Evolutionary conservation across 2,113 vertebrate genomes (phyloP), one percentile per base, ranked within the genome.

Genomic region (Reinhardtius hippoglossoides): DNA sequence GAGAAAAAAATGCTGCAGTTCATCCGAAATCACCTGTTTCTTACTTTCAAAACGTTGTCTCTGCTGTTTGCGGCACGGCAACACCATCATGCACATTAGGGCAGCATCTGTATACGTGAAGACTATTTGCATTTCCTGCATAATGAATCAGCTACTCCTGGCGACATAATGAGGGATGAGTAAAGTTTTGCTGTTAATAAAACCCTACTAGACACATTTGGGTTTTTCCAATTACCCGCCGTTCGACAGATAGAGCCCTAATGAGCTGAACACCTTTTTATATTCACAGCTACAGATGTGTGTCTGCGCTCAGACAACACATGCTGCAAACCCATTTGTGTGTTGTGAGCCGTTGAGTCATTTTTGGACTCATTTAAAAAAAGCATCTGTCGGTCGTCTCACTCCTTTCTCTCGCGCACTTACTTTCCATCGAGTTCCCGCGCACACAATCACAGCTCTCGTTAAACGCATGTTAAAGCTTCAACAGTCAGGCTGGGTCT

Each of bases 401-500:
- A 16, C 62, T 67, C 16, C 4, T n/a, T n/a, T n/a, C n/a, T n/a
- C n/a, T n/a, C n/a, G n/a, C n/a, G n/a, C n/a, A n/a, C n/a, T 15
- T 18, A 42, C 21, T 52, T 9, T 20, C 7, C 50, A 13, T 13
- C 10, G 21, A 56, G 54, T 10, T 56, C 54, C n/a, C 54, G 23
- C n/a, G 24, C 54, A 23, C 21, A 54, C 50, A 54, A 72, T 74
- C n/a, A 74, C 54, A 74, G 18, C 37, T 40, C 77, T 72, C 84
- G 75, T 89, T 86, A 79, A 82, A 73, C 61, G 72, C 69, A 74
- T 40, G 40, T 74, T 69, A 67, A 9, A 61, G 71, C 54, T 26
- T 76, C 44, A 68, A 59, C 7, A 46, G 71, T 52, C 57, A 40
- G 58, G 31, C 56, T 54, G 37, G 3, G 67, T 70, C 50, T 77